Evolutionary conservation across 1,140 invertebrate genomes (phyloP).

Genomic region (Zophobas morio): DNA sequence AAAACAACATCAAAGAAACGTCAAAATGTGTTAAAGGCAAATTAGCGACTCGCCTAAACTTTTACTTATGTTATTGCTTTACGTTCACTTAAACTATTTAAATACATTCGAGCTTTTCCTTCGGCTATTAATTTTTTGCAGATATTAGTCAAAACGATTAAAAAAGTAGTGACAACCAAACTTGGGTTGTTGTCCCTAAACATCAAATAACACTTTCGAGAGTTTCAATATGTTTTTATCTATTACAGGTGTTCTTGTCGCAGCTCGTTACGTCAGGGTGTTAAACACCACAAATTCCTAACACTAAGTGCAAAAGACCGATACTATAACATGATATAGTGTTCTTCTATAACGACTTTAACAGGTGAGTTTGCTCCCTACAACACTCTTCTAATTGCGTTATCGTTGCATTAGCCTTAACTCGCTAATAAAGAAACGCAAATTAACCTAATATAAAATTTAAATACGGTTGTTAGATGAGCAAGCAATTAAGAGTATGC

Average conservation of each 20-base stretch:
- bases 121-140: not conserved
- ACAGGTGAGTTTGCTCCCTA: slow-evolving; percentile 2
- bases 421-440: slow-evolving; percentile 12
- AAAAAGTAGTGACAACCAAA: too few species aligned
- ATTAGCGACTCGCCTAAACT: slow-evolving; percentile 22
- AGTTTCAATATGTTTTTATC: not conserved
- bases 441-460: slow-evolving; percentile 17
- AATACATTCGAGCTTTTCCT: slow-evolving; percentile 17
- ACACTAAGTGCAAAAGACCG: not conserved
- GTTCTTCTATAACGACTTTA: not conserved
- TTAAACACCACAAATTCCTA: slow-evolving; percentile 8
- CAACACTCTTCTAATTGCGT: not conserved
- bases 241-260: not conserved
- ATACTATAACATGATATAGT: slow-evolving; percentile 34
- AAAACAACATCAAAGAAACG: not conserved
- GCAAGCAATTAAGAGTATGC: slow-evolving; percentile 4
- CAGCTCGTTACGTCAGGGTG: not conserved
- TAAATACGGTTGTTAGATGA: slow-evolving; percentile 17
- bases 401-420: not conserved
- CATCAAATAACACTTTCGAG: not conserved
- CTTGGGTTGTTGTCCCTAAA: not conserved
- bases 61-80: slow-evolving; percentile 5
- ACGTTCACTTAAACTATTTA: slow-evolving; percentile 22
- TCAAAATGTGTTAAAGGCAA: slow-evolving; percentile 30
- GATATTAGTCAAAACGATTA: too few species aligned